Conservation (phyloP, 2,113 vertebrate genomes). For the Bettongia penicillata region DNA sequence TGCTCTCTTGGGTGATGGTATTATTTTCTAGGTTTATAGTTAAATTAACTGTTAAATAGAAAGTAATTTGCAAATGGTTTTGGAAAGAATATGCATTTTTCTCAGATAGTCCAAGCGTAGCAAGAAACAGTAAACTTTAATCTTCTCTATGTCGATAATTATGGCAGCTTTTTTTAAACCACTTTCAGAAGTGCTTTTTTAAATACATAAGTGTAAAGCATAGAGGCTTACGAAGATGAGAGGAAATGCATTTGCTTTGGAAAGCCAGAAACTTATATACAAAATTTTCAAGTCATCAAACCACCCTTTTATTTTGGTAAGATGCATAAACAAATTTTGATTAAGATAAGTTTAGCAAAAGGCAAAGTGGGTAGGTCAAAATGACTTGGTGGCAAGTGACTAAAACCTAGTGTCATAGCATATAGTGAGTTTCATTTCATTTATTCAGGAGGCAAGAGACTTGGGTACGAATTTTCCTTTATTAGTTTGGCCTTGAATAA, state of each 20-base stretch:
- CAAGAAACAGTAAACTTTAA: constrained; percentile 25
- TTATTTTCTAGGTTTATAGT: constrained; percentile 39
- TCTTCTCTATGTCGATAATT: constrained; percentile 1
- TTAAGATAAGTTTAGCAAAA: not conserved
- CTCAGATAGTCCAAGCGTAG: constrained; percentile 16
- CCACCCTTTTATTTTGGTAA: not conserved
- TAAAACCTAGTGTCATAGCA: not conserved
- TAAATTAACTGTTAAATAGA: constrained; percentile 45
- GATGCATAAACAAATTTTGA: not conserved
- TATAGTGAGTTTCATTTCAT: not conserved
- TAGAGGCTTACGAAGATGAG: not conserved
- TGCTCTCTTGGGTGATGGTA: constrained; percentile 5
- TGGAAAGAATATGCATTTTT: constrained; percentile 49
- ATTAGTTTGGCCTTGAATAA: not conserved
- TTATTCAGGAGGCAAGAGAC: not conserved
- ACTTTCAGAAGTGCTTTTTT: not conserved
- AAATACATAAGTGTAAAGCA: not conserved
- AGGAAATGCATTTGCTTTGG: not conserved
- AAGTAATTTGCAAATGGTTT: constrained; percentile 54
- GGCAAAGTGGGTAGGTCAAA: not conserved
- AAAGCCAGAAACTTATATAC: not conserved
- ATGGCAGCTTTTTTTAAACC: not conserved
- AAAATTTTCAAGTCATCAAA: not conserved
- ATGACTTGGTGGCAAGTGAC: not conserved
- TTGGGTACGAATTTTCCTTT: not conserved